phyloP scores from a whole-genome alignment of 2,888 invertebrate species.

The Drosophila mulleri region DNA sequence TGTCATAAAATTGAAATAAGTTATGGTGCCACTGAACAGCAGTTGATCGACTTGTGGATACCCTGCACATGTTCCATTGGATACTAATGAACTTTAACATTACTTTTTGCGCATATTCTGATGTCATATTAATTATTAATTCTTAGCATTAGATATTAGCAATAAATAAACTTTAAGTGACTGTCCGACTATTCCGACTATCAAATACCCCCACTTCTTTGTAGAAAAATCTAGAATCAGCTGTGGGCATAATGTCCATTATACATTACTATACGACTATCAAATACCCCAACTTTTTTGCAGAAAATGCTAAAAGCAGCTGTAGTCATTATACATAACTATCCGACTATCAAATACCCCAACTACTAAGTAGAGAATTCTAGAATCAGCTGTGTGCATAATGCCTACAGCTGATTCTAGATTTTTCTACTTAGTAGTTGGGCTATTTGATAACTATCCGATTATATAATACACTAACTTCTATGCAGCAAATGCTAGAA shows the following conservation, averaged over 20 bases:
- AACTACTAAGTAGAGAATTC: background rate
- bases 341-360: background rate
- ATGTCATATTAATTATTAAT: no score
- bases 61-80: background rate
- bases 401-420: no score
- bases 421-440: no score
- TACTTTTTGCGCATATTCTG: background rate
- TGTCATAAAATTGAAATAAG: conserved; percentile 40
- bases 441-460: no score
- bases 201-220: background rate
- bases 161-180: background rate
- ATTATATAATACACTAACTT: no score
- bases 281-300: no score
- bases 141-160: background rate
- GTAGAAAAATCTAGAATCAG: background rate
- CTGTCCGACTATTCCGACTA: background rate
- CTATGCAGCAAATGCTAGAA: no score
- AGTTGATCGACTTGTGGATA: background rate
- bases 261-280: no score
- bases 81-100: no score
- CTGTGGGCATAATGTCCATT: no score
- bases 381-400: no score
- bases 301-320: no score
- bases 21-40: background rate
- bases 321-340: background rate